phyloP scores from a whole-genome alignment of 2,113 vertebrate species.

The Rhinichthys klamathensis region DNA sequence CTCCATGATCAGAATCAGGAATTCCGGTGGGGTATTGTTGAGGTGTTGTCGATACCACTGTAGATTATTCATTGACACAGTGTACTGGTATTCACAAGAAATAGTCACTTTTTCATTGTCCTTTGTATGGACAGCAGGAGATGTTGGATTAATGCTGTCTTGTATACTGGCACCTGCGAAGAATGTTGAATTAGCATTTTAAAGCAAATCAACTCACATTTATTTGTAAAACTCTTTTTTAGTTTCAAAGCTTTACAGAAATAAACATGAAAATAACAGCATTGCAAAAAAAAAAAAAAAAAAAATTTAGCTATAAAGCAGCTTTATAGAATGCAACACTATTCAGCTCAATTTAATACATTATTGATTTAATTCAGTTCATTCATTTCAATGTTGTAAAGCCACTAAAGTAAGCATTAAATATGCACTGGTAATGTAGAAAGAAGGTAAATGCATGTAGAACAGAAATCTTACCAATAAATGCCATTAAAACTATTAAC shows the following conservation, averaged over 20 bases:
- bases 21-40: neutral
- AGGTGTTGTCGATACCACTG: slow-evolving; percentile 51
- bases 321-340: neutral
- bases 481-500: neutral
- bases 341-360: neutral
- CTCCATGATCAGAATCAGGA: slow-evolving; percentile 30
- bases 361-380: neutral
- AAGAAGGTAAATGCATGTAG: neutral
- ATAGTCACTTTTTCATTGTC: slow-evolving; percentile 4
- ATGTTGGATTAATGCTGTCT: slow-evolving; percentile 23
- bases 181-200: neutral
- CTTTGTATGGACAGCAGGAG: neutral
- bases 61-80: slow-evolving; percentile 21
- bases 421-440: neutral
- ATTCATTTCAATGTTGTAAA: neutral
- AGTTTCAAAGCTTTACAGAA: neutral
- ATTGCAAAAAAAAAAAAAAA: neutral
- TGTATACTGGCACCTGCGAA: slow-evolving; percentile 9
- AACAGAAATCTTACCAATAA: slow-evolving; percentile 28
- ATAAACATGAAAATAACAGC: neutral
- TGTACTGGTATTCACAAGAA: slow-evolving; percentile 38
- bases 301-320: neutral
- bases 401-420: neutral
- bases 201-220: neutral
- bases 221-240: neutral